phyloP scores from a whole-genome alignment of 2,797 vertebrate genomes.

The Trachurus trachurus region DNA sequence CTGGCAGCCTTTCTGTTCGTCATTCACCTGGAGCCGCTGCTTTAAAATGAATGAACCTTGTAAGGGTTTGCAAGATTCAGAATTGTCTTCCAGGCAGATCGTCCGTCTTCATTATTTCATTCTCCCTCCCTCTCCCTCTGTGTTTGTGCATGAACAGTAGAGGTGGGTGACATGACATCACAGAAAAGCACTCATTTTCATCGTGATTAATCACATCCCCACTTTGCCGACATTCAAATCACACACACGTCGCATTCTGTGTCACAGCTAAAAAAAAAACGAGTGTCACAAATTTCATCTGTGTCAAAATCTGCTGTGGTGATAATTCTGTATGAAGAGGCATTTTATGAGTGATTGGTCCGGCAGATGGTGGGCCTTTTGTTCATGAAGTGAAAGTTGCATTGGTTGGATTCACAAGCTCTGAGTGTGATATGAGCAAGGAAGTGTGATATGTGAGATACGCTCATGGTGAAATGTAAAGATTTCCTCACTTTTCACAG shows the following conservation, averaged over 20 bases:
- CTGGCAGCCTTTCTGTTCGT: background rate
- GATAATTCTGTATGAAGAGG: background rate
- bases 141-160: background rate
- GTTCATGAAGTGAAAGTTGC: conserved; percentile 15
- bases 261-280: background rate
- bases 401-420: conserved; percentile 38
- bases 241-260: background rate
- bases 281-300: conserved; percentile 1
- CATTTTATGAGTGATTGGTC: conserved; percentile 1
- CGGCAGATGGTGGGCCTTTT: conserved; percentile 15
- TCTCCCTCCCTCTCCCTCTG: background rate
- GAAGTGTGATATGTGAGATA: conserved; percentile 18
- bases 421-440: background rate
- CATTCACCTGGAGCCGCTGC: background rate
- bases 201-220: background rate
- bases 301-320: background rate
- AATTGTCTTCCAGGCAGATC: background rate
- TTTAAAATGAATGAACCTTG: background rate
- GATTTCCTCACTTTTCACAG: conserved; percentile 36
- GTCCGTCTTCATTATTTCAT: background rate
- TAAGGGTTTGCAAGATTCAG: background rate
- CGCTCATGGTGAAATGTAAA: conserved; percentile 33
- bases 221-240: background rate
- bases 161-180: background rate
- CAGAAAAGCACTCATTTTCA: background rate